phyloP scores from a whole-genome alignment of 2,113 vertebrate genomes.

The Hoplias malabaricus region DNA sequence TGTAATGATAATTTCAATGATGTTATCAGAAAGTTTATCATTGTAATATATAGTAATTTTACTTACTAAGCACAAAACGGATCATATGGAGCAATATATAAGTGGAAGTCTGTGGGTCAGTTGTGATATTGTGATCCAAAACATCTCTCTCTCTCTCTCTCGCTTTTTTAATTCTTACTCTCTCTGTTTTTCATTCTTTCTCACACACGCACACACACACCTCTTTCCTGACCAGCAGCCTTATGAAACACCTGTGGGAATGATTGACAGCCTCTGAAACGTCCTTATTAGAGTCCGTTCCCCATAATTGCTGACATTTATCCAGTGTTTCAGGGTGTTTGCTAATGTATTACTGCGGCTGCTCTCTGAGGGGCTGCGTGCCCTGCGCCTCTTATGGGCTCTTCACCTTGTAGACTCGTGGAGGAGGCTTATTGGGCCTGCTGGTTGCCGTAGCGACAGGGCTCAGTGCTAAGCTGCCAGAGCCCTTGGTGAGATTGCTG shows the following conservation, averaged over 20 bases:
- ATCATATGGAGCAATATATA: too few species aligned
- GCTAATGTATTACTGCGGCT: conserved; percentile 99
- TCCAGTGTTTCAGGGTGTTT: conserved; percentile 99
- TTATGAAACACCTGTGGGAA: conserved; percentile 78
- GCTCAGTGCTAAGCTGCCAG: conserved; percentile 90
- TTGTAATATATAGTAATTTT: too few species aligned
- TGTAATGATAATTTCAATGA: too few species aligned
- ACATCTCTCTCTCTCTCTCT: background rate
- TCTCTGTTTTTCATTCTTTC: background rate
- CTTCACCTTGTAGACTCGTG: conserved; percentile 88
- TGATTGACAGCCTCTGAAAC: conserved; percentile 93
- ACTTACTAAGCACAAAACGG: too few species aligned
- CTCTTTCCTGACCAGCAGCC: conserved; percentile 19
- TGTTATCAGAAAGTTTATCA: too few species aligned
- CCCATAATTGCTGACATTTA: conserved; percentile 99
- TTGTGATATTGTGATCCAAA: background rate
- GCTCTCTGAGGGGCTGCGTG: conserved; percentile 89
- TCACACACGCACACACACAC: background rate
- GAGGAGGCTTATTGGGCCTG: conserved; percentile 88
- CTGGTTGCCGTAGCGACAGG: conserved; percentile 96
- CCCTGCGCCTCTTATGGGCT: conserved; percentile 92
- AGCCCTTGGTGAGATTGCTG: conserved; percentile 90
- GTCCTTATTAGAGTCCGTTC: conserved; percentile 92
- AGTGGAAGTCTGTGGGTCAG: too few species aligned
- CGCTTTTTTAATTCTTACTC: background rate